These are phyloP conservation scores for Austrofundulus limnaeus DNA, from an alignment of 2,113 vertebrate genomes.

Conservation along the genomic window DNA sequence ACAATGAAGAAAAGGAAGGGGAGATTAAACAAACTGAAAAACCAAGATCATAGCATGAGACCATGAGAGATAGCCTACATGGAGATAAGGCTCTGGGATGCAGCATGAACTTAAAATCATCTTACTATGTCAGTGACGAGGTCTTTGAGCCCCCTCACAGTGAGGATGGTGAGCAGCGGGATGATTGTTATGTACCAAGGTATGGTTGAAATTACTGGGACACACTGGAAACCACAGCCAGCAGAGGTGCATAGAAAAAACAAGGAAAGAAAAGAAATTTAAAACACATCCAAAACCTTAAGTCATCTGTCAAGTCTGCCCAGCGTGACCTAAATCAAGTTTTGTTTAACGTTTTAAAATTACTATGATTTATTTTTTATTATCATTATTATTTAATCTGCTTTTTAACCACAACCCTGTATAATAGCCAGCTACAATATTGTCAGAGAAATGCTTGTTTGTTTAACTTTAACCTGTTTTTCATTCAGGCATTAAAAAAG, in stretches of 20 bases:
- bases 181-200: slow-evolving; percentile 89
- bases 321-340: too few species aligned
- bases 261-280: too few species aligned
- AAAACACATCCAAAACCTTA: too few species aligned
- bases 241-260: not conserved
- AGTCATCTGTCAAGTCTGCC: too few species aligned
- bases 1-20: slow-evolving; percentile 63
- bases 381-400: too few species aligned
- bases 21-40: slow-evolving; percentile 29
- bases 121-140: slow-evolving; percentile 88
- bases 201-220: slow-evolving; percentile 87
- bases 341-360: too few species aligned
- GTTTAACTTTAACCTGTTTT: not conserved
- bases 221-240: slow-evolving; percentile 69
- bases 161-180: slow-evolving; percentile 81
- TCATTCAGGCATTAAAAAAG: not conserved
- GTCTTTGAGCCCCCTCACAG: slow-evolving; percentile 85
- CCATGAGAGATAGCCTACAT: not conserved
- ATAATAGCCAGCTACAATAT: too few species aligned
- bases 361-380: too few species aligned
- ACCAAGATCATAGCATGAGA: slow-evolving; percentile 26
- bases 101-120: slow-evolving; percentile 1
- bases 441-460: too few species aligned
- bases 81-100: not conserved
- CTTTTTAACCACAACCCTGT: too few species aligned